Conservation (phyloP, 2,888 invertebrate species). For the Andrena fulva region DNA sequence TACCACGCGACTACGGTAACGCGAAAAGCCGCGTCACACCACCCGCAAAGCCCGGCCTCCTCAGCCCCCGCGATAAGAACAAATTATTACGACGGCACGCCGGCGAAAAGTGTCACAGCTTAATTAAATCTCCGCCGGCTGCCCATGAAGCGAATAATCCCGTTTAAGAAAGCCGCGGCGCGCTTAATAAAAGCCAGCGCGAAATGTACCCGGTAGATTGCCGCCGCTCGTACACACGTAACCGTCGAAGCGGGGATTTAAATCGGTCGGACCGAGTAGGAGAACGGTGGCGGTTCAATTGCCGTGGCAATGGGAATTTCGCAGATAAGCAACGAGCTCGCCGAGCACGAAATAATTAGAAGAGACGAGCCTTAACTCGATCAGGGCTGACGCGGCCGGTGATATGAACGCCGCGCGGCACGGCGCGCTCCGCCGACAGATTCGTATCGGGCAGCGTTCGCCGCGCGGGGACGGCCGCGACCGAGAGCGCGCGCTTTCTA, state of each 20-base stretch:
- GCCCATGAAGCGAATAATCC: constrained; percentile 66
- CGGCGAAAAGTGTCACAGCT: constrained; percentile 69
- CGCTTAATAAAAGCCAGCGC: constrained; percentile 47
- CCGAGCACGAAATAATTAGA: constrained; percentile 76
- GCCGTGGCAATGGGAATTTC: constrained; percentile 59
- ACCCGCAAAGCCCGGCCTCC: constrained; percentile 61
- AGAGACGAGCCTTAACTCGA: constrained; percentile 72
- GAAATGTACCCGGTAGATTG: constrained; percentile 58
- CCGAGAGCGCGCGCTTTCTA: constrained; percentile 66
- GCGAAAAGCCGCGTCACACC: constrained; percentile 23
- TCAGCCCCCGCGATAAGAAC: constrained; percentile 63
- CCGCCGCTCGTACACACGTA: constrained; percentile 42
- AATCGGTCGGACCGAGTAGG: constrained; percentile 42
- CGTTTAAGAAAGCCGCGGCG: constrained; percentile 56
- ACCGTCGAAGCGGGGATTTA: constrained; percentile 58
- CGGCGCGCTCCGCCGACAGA: constrained; percentile 52
- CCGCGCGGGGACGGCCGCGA: constrained; percentile 11
- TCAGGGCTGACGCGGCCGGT: constrained; percentile 50
- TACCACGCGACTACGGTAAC: neutral
- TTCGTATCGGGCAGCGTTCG: constrained; percentile 64
- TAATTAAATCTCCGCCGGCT: constrained; percentile 67
- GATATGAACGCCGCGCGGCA: constrained; percentile 63
- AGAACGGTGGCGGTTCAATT: constrained; percentile 58
- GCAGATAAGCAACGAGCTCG: constrained; percentile 65
- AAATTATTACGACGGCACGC: constrained; percentile 71